Base-by-base conservation (phyloP, 2,888 invertebrate genomes). In the Ectemnius cavifrons region DNA sequence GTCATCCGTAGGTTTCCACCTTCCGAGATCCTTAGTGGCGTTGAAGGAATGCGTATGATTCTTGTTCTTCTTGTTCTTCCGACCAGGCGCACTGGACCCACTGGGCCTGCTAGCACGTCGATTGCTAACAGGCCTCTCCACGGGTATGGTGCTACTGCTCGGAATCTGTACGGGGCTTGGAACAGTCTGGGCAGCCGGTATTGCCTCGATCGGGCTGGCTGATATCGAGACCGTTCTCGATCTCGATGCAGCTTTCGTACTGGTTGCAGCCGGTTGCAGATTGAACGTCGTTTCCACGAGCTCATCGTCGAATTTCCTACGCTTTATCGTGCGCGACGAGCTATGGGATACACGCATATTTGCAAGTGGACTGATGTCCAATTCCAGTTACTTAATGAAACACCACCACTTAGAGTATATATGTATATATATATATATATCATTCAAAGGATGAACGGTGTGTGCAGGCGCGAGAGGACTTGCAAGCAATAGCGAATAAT, bases 1-100 rank as follows among this genome's bases (percentile, higher is more conserved):
- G 92, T 99, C 99, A 92, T 99, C 99, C 23, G 97, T 96, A 1
- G 99, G 98, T 89, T 99, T 98, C 99, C 99, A 99, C 67, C 98
- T 93, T 0, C 98, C 98, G 60, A 97, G 92, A 91, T 97, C 97
- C 92, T 97, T 96, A 2, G 96, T 95, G 4, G 95, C 94, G 80
- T 91, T 90, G 1, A 95, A 91, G 66, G 94, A 94, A 88, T 94
- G 94, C 8, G 94, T 92, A 78, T 94, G 94, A 61, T 94, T 93
- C 81, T 94, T 94, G 77, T 94, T 94, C 65, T 90, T 91, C 64
- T 91, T 91, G 68, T 86, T 91, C 70, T 91, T 91, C 46, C 91
- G 86, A 0, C 89, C 89, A 13, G 87, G 85, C n/a, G 88, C 86
- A 49, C 85, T 88, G 2, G 90, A 87, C 6, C 89, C 90, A 18